A percentile compares a stretch with the other conserved stretches of the same genome.
Evolutionary conservation across 1,140 invertebrate species (phyloP).

Genomic region (Drosophila ogumai): DNA sequence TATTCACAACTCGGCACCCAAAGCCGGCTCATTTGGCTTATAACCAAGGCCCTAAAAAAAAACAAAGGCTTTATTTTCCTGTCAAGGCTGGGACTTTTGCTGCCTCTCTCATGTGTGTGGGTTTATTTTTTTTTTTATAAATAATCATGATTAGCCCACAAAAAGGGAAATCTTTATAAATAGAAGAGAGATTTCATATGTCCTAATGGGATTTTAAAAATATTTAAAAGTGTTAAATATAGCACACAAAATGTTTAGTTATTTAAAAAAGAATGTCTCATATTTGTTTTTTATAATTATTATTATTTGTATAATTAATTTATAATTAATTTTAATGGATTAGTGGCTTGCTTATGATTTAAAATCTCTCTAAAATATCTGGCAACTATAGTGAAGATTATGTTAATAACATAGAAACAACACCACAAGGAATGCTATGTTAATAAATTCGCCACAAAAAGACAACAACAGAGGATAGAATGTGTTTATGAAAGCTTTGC

Average conservation of each 20-base stretch:
- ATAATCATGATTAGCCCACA: conserved; percentile 24
- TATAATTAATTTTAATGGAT: too few species aligned
- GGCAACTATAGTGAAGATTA: not conserved
- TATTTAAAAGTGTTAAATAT: not conserved
- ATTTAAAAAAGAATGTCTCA: too few species aligned
- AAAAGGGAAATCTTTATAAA: conserved; percentile 18
- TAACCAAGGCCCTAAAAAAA: conserved; percentile 26
- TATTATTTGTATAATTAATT: too few species aligned
- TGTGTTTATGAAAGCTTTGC: not conserved
- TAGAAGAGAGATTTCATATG: conserved; percentile 1
- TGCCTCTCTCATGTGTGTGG: conserved; percentile 3
- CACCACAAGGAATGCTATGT: not conserved
- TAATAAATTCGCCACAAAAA: not conserved
- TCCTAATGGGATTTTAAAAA: not conserved
- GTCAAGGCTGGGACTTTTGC: conserved; percentile 24
- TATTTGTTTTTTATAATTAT: too few species aligned
- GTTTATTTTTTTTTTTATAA: conserved; percentile 9
- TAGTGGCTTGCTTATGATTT: too few species aligned
- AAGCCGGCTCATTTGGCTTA: conserved; percentile 45
- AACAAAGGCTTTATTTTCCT: conserved; percentile 26
- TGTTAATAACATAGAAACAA: not conserved
- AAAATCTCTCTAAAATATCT: not conserved
- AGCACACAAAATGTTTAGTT: too few species aligned
- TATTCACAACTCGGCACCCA: conserved; percentile 46
- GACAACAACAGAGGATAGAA: not conserved